phyloP scores from a whole-genome alignment of 2,888 invertebrate genomes.

The Pecten maximus region DNA sequence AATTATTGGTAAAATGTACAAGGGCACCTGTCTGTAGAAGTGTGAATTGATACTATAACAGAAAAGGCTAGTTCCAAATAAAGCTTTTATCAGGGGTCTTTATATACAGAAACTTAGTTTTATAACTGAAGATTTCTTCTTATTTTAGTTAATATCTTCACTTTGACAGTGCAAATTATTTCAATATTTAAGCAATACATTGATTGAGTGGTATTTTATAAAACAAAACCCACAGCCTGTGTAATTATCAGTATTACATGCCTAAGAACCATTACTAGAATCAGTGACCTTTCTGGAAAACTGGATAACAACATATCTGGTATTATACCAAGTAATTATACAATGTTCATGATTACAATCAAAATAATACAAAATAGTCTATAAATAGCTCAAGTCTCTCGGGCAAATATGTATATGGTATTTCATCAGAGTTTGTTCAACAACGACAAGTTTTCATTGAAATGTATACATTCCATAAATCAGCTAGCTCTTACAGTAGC shows the following conservation, averaged over 20 bases:
- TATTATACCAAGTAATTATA: not conserved
- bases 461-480: not conserved
- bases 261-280: too few species aligned
- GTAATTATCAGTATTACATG: too few species aligned
- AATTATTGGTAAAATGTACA: not conserved
- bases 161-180: too few species aligned
- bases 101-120: too few species aligned
- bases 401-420: not conserved
- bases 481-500: not conserved
- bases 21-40: not conserved
- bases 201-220: too few species aligned
- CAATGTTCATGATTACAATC: not conserved
- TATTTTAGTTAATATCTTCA: too few species aligned
- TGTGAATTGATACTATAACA: not conserved
- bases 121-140: not conserved
- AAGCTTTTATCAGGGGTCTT: too few species aligned
- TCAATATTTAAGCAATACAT: too few species aligned
- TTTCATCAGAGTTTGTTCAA: not conserved
- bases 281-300: too few species aligned
- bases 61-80: not conserved
- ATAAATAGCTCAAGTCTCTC: not conserved
- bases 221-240: too few species aligned
- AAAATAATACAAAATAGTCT: not conserved
- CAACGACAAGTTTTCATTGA: not conserved
- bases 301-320: too few species aligned